phyloP scores from a whole-genome alignment of 1,140 invertebrate species.

The Telenomus remus region DNA sequence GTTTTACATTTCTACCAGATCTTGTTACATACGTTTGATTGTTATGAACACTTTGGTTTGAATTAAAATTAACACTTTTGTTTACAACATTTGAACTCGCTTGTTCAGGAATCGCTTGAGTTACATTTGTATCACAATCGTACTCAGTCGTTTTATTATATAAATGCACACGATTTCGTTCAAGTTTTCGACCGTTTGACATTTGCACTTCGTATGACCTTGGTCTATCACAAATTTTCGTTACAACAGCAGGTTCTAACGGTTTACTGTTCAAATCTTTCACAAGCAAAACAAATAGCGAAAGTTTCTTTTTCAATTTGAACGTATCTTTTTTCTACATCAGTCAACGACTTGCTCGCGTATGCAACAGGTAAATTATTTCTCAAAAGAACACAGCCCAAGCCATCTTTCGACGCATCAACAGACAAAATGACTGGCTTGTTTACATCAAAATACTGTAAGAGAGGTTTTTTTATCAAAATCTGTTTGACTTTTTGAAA shows the following conservation, averaged over 20 bases:
- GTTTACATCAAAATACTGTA: slow-evolving; percentile 5
- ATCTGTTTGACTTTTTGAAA: not conserved
- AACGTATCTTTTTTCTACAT: too few species aligned
- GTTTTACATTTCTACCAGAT: slow-evolving; percentile 4
- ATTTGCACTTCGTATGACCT: slow-evolving; percentile 40
- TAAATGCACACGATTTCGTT: slow-evolving; percentile 22
- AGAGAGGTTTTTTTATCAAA: not conserved
- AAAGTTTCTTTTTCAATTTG: too few species aligned
- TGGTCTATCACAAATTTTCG: slow-evolving; percentile 39
- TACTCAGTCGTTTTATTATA: not conserved
- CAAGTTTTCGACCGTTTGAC: slow-evolving; percentile 22
- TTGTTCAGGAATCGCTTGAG: slow-evolving; percentile 1
- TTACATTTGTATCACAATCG: slow-evolving; percentile 5
- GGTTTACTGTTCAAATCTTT: too few species aligned
- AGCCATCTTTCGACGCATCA: too few species aligned
- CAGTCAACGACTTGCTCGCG: too few species aligned
- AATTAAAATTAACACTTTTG: not conserved
- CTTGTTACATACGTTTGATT: slow-evolving; percentile 6
- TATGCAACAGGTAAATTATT: too few species aligned
- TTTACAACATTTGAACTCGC: slow-evolving; percentile 6
- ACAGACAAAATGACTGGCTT: slow-evolving; percentile 1
- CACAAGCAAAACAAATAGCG: too few species aligned
- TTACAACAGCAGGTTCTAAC: too few species aligned
- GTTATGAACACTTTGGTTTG: slow-evolving; percentile 1
- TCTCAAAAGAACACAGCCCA: too few species aligned